Conservation (phyloP, 2,113 vertebrate species). For the Antechinus flavipes region DNA sequence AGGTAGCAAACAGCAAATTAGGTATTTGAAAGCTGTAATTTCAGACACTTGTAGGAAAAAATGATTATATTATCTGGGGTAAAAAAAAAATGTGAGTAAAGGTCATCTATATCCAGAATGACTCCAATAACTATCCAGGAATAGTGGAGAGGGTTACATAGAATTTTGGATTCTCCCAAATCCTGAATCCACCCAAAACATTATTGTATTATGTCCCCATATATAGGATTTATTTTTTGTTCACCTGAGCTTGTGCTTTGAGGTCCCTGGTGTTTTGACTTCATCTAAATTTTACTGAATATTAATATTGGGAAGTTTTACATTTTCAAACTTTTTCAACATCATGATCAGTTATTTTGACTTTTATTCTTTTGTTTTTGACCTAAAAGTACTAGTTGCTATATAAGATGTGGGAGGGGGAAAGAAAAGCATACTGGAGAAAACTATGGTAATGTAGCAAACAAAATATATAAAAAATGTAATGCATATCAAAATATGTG, state of each 20-base stretch:
- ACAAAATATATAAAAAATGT: slow-evolving; percentile 3
- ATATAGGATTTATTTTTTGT: neutral
- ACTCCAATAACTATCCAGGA: neutral
- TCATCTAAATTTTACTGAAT: neutral
- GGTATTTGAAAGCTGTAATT: neutral
- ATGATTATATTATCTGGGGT: neutral
- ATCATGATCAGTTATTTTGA: too few relatives aligned
- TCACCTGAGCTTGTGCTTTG: neutral
- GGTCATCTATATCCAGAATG: neutral
- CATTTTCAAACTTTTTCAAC: too few relatives aligned
- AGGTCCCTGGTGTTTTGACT: neutral
- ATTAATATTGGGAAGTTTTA: neutral
- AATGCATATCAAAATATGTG: neutral
- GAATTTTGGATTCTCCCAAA: neutral
- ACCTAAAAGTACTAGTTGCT: too few relatives aligned
- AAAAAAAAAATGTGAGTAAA: neutral
- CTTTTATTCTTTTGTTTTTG: too few relatives aligned
- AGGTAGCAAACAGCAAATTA: too few relatives aligned
- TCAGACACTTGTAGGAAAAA: neutral
- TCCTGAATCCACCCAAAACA: neutral
- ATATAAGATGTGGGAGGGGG: too few relatives aligned
- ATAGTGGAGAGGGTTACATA: neutral
- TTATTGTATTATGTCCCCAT: neutral
- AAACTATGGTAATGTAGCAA: neutral
- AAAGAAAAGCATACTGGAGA: too few relatives aligned